These are phyloP conservation scores for Galeopterus variegatus DNA, from an alignment of 2,113 vertebrate species.

Conservation along the genomic window DNA sequence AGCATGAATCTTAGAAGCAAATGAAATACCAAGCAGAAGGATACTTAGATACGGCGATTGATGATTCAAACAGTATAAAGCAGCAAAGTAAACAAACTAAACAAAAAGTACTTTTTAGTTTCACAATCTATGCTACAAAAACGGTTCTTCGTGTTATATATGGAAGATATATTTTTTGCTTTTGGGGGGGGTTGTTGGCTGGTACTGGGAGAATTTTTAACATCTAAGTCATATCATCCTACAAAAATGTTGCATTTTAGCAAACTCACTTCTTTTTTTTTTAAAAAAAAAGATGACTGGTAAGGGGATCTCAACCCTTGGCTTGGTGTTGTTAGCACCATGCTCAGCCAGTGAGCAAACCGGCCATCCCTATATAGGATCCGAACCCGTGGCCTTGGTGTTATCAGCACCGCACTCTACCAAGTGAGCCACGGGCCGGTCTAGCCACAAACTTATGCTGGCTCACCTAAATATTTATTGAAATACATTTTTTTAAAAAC, in stretches of 20 bases:
- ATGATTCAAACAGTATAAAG: background rate
- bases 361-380: too few relatives aligned
- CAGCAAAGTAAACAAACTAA: background rate
- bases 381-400: too few relatives aligned
- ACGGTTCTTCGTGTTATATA: background rate
- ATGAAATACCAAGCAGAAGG: background rate
- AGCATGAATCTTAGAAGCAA: background rate
- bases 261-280: background rate
- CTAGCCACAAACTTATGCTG: background rate
- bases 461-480: background rate
- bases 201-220: background rate
- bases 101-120: background rate
- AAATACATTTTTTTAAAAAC: background rate
- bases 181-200: too few relatives aligned
- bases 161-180: background rate
- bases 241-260: background rate
- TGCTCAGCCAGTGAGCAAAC: too few relatives aligned
- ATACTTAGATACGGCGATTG: background rate
- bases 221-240: background rate
- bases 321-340: too few relatives aligned
- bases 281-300: too few relatives aligned
- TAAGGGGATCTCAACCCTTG: too few relatives aligned
- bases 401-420: too few relatives aligned
- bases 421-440: too few relatives aligned
- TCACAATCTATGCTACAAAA: background rate